These are phyloP conservation scores for Drosophila antonietae DNA, from an alignment of 2,888 invertebrate genomes.

Conservation along the genomic window DNA sequence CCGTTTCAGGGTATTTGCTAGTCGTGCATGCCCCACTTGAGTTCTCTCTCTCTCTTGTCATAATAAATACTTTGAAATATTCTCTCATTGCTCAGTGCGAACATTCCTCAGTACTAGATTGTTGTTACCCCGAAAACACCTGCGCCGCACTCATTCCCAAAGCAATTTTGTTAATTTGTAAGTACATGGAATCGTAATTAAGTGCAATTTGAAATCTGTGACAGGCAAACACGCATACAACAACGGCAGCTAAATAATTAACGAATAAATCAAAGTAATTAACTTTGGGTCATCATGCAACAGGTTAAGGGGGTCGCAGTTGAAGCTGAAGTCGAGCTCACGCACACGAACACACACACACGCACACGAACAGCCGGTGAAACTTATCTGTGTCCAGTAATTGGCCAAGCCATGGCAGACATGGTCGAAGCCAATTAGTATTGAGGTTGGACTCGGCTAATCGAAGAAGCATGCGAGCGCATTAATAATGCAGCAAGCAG, in stretches of 20 bases:
- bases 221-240: conserved; percentile 53
- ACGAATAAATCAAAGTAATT: conserved; percentile 77
- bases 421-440: conserved; percentile 53
- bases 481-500: conserved; percentile 70
- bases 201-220: conserved; percentile 71
- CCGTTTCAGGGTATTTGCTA: not conserved
- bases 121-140: not conserved
- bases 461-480: conserved; percentile 40
- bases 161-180: conserved; percentile 69
- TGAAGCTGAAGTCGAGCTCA: not conserved
- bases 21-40: not conserved
- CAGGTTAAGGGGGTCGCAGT: conserved; percentile 60
- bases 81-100: not conserved
- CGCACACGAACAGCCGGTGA: conserved; percentile 37
- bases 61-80: conserved; percentile 28
- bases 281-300: conserved; percentile 68
- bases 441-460: conserved; percentile 15
- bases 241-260: conserved; percentile 50
- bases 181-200: conserved; percentile 66
- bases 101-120: not conserved
- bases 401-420: conserved; percentile 45
- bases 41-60: not conserved
- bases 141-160: conserved; percentile 28
- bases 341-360: conserved; percentile 25
- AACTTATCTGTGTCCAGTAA: conserved; percentile 51